Percentiles rank a stretch among this genome's conserved stretches.
phyloP scores from a whole-genome alignment of 2,797 vertebrate species.

The Bovichtus variegatus region DNA sequence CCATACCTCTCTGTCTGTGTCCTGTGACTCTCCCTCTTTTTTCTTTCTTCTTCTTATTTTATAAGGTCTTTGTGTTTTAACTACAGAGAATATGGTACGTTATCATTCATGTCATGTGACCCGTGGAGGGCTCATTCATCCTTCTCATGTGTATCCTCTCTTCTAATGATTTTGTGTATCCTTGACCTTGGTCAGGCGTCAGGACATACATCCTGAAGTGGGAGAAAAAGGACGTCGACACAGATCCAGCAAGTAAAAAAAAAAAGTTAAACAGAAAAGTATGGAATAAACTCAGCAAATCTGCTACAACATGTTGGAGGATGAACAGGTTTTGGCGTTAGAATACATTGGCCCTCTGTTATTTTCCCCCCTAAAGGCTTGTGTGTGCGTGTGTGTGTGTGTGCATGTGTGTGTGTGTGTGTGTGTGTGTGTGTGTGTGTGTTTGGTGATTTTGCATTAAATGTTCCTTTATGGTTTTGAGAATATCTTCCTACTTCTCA shows the following conservation, averaged over 20 bases:
- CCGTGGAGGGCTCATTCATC: constrained; percentile 33
- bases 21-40: constrained; percentile 23
- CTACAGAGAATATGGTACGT: constrained; percentile 37
- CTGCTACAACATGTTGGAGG: constrained; percentile 10
- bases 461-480: not conserved
- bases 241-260: not conserved
- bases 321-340: constrained; percentile 52
- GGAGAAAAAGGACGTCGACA: constrained; percentile 6
- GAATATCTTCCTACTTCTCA: not conserved
- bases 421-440: constrained; percentile 40
- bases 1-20: constrained; percentile 38
- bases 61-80: constrained; percentile 63
- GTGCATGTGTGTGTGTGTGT: constrained; percentile 49
- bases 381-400: constrained; percentile 50
- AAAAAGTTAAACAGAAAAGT: constrained; percentile 21
- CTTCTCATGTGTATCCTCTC: constrained; percentile 27
- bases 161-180: constrained; percentile 43
- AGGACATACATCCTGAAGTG: constrained; percentile 31
- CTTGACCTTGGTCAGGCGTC: constrained; percentile 57
- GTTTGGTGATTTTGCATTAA: not conserved
- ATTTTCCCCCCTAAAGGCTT: constrained; percentile 66
- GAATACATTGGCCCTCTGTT: constrained; percentile 55
- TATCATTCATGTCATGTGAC: constrained; percentile 65
- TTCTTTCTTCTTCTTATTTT: constrained; percentile 40
- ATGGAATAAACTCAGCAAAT: constrained; percentile 24